Conservation (phyloP, 2,797 vertebrate genomes). For the Oreochromis mossambicus region DNA sequence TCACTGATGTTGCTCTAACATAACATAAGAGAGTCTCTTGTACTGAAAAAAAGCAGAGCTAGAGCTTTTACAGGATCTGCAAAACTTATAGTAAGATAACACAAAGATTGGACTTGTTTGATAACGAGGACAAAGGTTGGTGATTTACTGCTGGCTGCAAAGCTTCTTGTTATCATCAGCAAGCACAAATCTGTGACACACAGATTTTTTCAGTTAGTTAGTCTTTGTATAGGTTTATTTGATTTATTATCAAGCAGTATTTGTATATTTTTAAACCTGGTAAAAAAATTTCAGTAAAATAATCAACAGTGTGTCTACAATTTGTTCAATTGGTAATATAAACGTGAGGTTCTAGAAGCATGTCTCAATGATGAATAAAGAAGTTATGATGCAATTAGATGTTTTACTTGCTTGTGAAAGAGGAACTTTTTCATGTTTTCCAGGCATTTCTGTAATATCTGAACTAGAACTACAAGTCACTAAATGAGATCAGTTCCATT, state of each 20-base stretch:
- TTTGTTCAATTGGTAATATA: not conserved
- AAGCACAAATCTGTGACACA: not conserved
- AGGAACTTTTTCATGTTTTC: not conserved
- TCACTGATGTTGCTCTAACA: not conserved
- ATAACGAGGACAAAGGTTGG: conserved; percentile 20
- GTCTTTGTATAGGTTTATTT: not conserved
- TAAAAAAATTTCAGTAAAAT: not conserved
- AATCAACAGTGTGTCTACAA: not conserved
- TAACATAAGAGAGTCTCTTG: not conserved
- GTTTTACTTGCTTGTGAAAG: not conserved
- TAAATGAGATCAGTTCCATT: not conserved
- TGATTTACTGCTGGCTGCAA: not conserved
- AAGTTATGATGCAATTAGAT: not conserved
- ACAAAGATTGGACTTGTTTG: not conserved
- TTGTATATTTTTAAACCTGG: not conserved
- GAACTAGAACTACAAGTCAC: not conserved
- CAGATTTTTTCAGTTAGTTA: not conserved
- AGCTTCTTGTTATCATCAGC: not conserved
- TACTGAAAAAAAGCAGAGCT: not conserved
- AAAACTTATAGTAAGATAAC: not conserved
- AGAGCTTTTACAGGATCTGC: not conserved
- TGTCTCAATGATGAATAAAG: not conserved
- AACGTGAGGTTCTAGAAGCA: not conserved
- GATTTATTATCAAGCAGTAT: not conserved
- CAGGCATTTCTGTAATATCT: not conserved